phyloP scores from a whole-genome alignment of 1,140 invertebrate genomes.

The Drosophila sechellia region DNA sequence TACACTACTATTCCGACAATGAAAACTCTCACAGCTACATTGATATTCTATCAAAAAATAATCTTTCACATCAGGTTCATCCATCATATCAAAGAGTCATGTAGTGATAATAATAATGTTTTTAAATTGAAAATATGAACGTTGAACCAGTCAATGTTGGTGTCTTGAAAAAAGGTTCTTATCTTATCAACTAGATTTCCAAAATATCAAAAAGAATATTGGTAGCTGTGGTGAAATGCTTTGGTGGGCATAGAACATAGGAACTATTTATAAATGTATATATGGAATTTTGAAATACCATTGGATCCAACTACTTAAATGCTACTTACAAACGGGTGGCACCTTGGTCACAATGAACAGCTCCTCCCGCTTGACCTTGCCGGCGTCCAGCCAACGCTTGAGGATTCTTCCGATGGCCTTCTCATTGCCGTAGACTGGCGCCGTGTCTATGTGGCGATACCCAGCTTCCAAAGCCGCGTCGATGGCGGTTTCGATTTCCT shows the following conservation, averaged over 20 bases:
- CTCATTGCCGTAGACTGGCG: constrained; percentile 93
- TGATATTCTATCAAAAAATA: neutral
- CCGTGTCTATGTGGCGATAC: constrained; percentile 91
- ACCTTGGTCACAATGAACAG: constrained; percentile 94
- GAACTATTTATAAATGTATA: neutral
- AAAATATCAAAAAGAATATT: neutral
- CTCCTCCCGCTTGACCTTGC: constrained; percentile 90
- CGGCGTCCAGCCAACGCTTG: constrained; percentile 89
- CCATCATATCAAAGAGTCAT: neutral
- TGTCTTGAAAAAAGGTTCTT: neutral
- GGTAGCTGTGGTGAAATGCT: neutral
- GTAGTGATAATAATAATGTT: constrained; percentile 2
- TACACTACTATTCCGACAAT: too few species aligned
- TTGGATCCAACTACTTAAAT: neutral
- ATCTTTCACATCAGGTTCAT: neutral
- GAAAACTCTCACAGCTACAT: too few species aligned
- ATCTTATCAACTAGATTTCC: neutral
- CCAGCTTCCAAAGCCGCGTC: constrained; percentile 87
- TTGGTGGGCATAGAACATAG: too few species aligned
- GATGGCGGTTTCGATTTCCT: constrained; percentile 89
- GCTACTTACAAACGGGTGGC: constrained; percentile 82
- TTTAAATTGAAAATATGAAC: too few species aligned
- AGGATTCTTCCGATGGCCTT: constrained; percentile 90
- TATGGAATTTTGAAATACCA: neutral
- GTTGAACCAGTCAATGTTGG: neutral